Base-by-base conservation (phyloP, 2,113 vertebrate species). In the Arothron firmamentum region DNA sequence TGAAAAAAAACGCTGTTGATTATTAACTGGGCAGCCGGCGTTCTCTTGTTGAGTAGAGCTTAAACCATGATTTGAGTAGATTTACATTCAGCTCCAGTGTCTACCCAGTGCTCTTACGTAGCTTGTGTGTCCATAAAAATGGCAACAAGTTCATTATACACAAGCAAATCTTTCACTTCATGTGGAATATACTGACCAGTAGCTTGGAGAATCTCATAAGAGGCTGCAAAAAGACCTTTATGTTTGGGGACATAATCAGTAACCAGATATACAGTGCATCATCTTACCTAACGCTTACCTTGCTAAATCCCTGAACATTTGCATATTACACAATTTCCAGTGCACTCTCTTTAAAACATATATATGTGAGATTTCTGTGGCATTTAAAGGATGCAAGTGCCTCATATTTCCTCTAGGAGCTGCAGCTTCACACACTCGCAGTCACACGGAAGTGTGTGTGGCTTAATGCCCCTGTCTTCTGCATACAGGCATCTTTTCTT, bases 401-500 rank as follows among this genome's bases (percentile, higher is more conserved):
- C 70, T 73, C 45, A 15, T 19, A 56, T 59, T 19, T 72, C 56
- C 58, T 49, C 51, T 20, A 80, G 58, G 60, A 58, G 63, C 61
- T 70, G 58, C 70, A 70, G 72, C 56, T 51, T 14, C 56, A 20
- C 52, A 53, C 74, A 42, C 70, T 13, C 45, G 62, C 58, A 28
- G 45, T 54, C 70, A 59, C 70, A 79, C 57, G 54, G 71, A 75
- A 78, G 72, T 74, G 62, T 18, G 62, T 18, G 63, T 6, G 25
- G 62, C 70, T 80, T 77, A 84, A 86, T 72, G 86, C 65, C 71
- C 72, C 79, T 77, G 75, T 83, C 81, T 87, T 82, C 65, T 60
- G 59, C 57, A 79, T 61, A 85, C 78, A 88, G 81, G 70, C 46
- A 75, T 71, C 85, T 78, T 47, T 84, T 78, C 80, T 84, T 75